These are phyloP conservation scores for Lottia scabra DNA, from an alignment of 2,888 invertebrate genomes.

Conservation along the genomic window DNA sequence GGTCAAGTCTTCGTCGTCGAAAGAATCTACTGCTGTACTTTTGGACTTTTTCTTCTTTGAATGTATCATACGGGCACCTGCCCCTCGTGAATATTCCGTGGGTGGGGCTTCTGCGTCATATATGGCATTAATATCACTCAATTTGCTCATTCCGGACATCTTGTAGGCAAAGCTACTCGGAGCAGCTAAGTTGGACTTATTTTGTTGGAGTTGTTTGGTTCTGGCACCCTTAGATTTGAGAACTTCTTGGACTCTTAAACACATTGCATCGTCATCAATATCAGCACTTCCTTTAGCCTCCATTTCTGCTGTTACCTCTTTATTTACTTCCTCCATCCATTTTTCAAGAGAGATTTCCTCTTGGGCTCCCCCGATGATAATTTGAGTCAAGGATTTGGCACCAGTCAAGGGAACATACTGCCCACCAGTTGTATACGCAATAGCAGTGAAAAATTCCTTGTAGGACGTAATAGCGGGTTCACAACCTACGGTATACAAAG, in stretches of 20 bases:
- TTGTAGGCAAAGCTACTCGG: constrained; percentile 29
- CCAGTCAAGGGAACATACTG: constrained; percentile 61
- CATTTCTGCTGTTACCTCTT: constrained; percentile 46
- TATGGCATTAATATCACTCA: constrained; percentile 31
- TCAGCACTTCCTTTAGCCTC: constrained; percentile 34
- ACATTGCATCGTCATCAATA: constrained; percentile 40
- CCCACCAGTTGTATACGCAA: constrained; percentile 61
- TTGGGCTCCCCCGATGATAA: constrained; percentile 61
- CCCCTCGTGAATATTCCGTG: no score
- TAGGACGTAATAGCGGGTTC: constrained; percentile 55
- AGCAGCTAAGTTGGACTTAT: constrained; percentile 27
- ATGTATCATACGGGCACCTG: not conserved
- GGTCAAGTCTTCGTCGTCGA: not conserved
- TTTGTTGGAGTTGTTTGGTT: constrained; percentile 38
- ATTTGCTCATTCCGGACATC: constrained; percentile 29
- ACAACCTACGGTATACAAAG: constrained; percentile 60
- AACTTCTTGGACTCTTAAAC: constrained; percentile 32
- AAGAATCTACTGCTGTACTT: not conserved
- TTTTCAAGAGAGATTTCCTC: constrained; percentile 63
- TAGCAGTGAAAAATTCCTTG: constrained; percentile 59
- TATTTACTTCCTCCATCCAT: constrained; percentile 55
- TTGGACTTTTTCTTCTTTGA: not conserved
- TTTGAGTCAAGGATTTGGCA: constrained; percentile 50
- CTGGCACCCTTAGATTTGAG: constrained; percentile 33
- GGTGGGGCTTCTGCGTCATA: constrained; percentile 19